Evolutionary conservation across 2,113 vertebrate species (phyloP), one percentile per base, ranked within the genome.

Genomic region (Cynoglossus semilaevis): DNA sequence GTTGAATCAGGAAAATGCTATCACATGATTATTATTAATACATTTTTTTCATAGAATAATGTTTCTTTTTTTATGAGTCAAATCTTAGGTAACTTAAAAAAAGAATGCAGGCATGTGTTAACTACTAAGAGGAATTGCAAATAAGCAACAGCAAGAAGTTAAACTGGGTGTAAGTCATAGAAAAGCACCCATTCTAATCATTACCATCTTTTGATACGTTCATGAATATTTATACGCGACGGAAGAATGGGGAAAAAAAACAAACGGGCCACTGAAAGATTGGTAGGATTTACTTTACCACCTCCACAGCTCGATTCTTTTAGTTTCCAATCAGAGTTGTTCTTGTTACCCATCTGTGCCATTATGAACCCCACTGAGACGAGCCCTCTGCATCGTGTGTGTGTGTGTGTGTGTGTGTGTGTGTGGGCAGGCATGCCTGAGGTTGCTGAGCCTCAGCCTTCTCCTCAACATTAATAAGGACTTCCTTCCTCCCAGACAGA

Each of bases 401-500:
- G 63, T 67, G 63, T 38, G 66, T 67, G 37, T 44, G 63, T 65
- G 66, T 54, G 53, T 65, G 43, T 63, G 68, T 58, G 73, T 74
- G 84, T 80, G 85, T 74, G 79, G 80, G 79, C 78, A 58, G 56
- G 83, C 79, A 81, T 85, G 82, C 84, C 80, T 88, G 87, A 89
- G 86, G 84, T 85, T 86, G 81, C 81, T 84, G 70, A 79, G 77
- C 72, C 74, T 77, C 72, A 36, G 79, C 74, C 81, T 83, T 81
- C 79, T 82, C 74, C 67, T 85, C 61, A 68, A 81, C 74, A 76
- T 88, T 87, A 87, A 85, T 87, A 84, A 86, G 84, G 76, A 87
- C 86, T 90, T 90, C 87, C 88, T 90, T 90, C 85, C 87, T 87
- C 72, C 80, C 87, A 89, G 86, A 88, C 86, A 84, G 65, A 82